These are phyloP conservation scores for Larimichthys crocea DNA, from an alignment of 2,113 vertebrate genomes.

Conservation along the genomic window DNA sequence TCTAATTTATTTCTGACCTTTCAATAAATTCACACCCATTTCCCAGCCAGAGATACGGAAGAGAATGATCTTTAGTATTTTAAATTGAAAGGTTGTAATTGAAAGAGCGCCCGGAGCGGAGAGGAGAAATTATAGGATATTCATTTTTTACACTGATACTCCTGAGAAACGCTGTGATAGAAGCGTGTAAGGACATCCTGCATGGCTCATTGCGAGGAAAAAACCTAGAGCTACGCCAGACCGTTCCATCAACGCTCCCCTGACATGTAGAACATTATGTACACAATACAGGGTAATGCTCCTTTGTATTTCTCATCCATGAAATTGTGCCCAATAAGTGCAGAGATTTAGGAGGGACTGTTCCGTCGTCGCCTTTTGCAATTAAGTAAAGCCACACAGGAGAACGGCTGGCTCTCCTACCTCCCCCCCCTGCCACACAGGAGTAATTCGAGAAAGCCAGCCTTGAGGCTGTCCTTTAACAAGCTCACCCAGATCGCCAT, in stretches of 20 bases:
- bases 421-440: constrained; percentile 30
- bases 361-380: constrained; percentile 63
- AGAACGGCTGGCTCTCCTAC: constrained; percentile 53
- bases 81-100: constrained; percentile 78
- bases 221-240: constrained; percentile 9
- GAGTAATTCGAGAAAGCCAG: constrained; percentile 72
- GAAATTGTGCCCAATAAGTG: constrained; percentile 57
- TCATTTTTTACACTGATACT: constrained; percentile 63
- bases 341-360: constrained; percentile 36
- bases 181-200: constrained; percentile 58
- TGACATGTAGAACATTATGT: constrained; percentile 45
- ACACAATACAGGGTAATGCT: constrained; percentile 39
- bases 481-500: constrained; percentile 64
- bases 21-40: constrained; percentile 77
- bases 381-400: constrained; percentile 65
- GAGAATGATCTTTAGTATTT: constrained; percentile 67
- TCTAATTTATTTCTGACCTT: constrained; percentile 80
- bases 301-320: constrained; percentile 60
- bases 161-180: constrained; percentile 59
- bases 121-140: constrained; percentile 68
- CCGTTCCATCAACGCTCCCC: constrained; percentile 28
- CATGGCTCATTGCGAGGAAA: constrained; percentile 35
- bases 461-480: constrained; percentile 74
- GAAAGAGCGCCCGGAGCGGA: constrained; percentile 63
- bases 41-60: constrained; percentile 47